phyloP scores from a whole-genome alignment of 2,888 invertebrate species.

The Gisinianus flammeolus region DNA sequence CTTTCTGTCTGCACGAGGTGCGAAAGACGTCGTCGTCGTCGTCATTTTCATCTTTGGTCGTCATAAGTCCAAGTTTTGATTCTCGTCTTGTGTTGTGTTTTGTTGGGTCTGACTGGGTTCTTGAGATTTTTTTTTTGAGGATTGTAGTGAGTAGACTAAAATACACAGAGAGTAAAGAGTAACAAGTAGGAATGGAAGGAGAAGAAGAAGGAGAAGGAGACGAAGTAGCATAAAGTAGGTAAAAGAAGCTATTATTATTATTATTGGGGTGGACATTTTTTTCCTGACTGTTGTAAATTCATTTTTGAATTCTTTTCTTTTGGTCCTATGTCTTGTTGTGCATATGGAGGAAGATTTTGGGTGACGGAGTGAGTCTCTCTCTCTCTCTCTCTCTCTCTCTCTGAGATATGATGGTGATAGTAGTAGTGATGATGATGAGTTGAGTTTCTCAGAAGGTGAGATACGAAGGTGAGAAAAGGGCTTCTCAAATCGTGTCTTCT shows the following conservation, averaged over 20 bases:
- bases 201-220: neutral
- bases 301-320: conserved; percentile 46
- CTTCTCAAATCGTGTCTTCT: conserved; percentile 42
- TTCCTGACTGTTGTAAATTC: conserved; percentile 36
- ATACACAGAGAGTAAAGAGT: neutral
- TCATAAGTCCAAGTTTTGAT: neutral
- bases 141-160: neutral
- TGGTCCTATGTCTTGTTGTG: conserved; percentile 22
- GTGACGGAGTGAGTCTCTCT: conserved; percentile 3
- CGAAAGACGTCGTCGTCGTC: neutral
- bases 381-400: neutral
- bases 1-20: neutral
- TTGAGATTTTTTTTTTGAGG: too few species aligned
- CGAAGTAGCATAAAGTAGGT: neutral
- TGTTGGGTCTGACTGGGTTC: neutral
- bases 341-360: neutral
- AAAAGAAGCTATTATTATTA: conserved; percentile 29
- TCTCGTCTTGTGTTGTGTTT: neutral
- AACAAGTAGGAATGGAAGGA: neutral
- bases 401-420: conserved; percentile 26
- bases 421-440: conserved; percentile 39
- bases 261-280: conserved; percentile 52
- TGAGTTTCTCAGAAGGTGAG: conserved; percentile 41
- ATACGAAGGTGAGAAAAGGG: conserved; percentile 53
- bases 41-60: neutral